Evolutionary conservation across 2,888 invertebrate genomes (phyloP), one percentile per base, ranked within the genome.

Genomic region (Chrysolina haemoptera): DNA sequence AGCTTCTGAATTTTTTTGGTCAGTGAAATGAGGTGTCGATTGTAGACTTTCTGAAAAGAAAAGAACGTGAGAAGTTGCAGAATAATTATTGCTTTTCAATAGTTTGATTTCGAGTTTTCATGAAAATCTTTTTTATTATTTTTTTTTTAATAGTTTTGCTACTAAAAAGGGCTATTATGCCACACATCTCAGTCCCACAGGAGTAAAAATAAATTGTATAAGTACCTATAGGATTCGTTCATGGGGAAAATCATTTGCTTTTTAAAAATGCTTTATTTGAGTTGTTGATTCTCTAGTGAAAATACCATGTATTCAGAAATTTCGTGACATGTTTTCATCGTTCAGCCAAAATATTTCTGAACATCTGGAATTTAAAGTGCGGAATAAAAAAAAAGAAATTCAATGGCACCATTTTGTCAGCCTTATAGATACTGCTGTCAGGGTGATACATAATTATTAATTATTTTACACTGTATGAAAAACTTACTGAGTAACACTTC

Each of bases 31-130:
- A 43, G 43, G 43, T 43, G 43, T 43, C 4, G 43, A 43, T 43
- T 43, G 43, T 43, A 43, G 43, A 43, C 43, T 43, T 43, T 43
- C 43, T 43, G 43, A 43, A 43, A 43, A 43, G 43, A 43, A 43
- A 43, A 43, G 8, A 43, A 43, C 43, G 2, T 43, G 43, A 43
- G 43, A 43, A 43, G 43, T 43, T 43, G 43, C 43, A 43, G 1
- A 43, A 43, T 43, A 43, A 43, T 43, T 43, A 43, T 43, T 43
- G 43, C 8, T 43, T 43, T 43, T 43, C 43, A 43, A 43, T 43
- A 43, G 43, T 43, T 43, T 43, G 43, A 43, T 43, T 43, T 43
- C 43, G 12, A 43, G 43, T 43, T 43, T 43, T 43, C 43, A 43
- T 43, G 2, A n/a, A n/a, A n/a, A 9, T 43, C 43, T 43, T 43